These are phyloP conservation scores for Eueremaeus valkanovi DNA, from an alignment of 2,888 invertebrate species.

Conservation along the genomic window DNA sequence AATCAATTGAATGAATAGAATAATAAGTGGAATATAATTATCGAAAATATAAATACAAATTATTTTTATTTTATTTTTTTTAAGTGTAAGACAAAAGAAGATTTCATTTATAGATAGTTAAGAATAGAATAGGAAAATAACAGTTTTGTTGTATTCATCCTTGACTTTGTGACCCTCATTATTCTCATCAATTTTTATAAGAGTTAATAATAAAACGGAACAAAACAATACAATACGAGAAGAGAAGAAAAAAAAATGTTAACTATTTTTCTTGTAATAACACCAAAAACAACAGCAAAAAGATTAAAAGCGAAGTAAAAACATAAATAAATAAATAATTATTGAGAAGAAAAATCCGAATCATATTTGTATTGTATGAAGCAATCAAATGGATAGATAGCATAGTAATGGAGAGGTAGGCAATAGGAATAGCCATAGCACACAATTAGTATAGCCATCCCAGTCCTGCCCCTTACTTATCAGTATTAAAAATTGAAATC, in stretches of 20 bases:
- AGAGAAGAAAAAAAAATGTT: neutral
- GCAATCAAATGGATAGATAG: neutral
- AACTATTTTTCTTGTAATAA: neutral
- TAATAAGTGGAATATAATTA: too few species aligned
- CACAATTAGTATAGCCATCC: too few species aligned
- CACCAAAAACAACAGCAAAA: neutral
- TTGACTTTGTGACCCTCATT: conserved; percentile 24
- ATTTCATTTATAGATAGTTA: too few species aligned
- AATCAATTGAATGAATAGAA: too few species aligned
- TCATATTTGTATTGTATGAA: too few species aligned
- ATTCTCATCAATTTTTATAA: conserved; percentile 6
- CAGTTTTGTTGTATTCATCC: neutral
- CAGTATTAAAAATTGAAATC: conserved; percentile 8
- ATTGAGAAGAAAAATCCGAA: too few species aligned
- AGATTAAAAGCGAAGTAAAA: neutral
- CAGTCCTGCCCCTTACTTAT: neutral
- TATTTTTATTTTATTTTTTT: too few species aligned
- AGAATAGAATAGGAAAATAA: too few species aligned
- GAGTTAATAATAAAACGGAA: neutral
- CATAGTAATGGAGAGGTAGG: neutral
- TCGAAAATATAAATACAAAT: too few species aligned
- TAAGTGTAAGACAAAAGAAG: too few species aligned
- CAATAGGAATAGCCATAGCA: neutral
- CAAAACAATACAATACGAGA: neutral
- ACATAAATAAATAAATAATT: too few species aligned